phyloP scores from a whole-genome alignment of 2,888 invertebrate species.

The Stenotaenia linearis region DNA sequence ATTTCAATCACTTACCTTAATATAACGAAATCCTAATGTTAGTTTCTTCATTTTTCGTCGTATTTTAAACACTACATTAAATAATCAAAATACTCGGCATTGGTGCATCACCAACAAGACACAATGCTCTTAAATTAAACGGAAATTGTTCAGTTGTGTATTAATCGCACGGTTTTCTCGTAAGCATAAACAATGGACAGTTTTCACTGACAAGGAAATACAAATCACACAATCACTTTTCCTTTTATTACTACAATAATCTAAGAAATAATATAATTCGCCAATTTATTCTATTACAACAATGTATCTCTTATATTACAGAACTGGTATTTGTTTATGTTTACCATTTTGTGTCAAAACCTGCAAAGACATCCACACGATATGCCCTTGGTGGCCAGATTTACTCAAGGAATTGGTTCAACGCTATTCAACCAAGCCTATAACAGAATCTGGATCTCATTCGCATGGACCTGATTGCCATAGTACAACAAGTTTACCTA shows the following conservation, averaged over 20 bases:
- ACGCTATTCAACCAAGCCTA: not conserved
- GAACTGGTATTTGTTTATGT: constrained; percentile 27
- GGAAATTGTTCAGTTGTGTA: too few species aligned
- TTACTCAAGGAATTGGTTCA: constrained; percentile 2
- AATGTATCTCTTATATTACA: not conserved
- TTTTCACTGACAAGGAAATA: not conserved
- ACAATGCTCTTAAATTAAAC: too few species aligned
- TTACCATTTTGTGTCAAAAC: constrained; percentile 27
- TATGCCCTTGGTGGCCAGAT: constrained; percentile 30
- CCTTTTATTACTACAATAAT: not conserved
- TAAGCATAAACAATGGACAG: too few species aligned
- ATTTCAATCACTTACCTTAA: too few species aligned
- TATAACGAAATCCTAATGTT: too few species aligned
- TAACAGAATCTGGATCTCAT: not conserved
- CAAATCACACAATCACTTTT: not conserved
- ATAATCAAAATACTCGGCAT: too few species aligned
- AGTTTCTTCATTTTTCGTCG: too few species aligned
- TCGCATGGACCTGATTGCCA: not conserved
- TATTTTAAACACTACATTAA: too few species aligned
- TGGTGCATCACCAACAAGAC: too few species aligned
- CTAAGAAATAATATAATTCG: not conserved
- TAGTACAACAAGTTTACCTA: not conserved
- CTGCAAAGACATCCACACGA: constrained; percentile 2
- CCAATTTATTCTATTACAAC: not conserved
- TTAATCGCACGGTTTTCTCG: too few species aligned